Base-by-base conservation (phyloP, 2,888 invertebrate species). In the Drosophila greeni region DNA sequence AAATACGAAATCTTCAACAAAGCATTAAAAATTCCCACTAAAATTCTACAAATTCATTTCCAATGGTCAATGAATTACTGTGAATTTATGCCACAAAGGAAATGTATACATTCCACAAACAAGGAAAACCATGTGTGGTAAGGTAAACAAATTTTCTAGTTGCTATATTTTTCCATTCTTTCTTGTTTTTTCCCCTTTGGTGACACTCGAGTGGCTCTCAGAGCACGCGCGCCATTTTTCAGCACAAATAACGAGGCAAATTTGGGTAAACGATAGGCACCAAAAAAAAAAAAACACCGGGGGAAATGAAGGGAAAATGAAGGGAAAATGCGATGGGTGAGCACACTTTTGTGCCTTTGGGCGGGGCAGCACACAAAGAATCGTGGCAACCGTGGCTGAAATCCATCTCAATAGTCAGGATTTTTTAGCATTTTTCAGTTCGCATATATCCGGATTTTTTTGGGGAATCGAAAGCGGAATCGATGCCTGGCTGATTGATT, bases 201-300 rank as follows among this genome's bases (percentile, higher is more conserved):
- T 64, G 72, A 60, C 65, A 62, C 65, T 74, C 61, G 64, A 75
- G 73, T 75, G 75, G 60, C 75, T 65, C 75, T 75, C 70, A 73
- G 59, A 60, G 78, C 75, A 75, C 73, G 75, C 70, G 70, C 75
- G 39, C 49, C 73, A 75, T 77, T 77, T 72, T 75, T 72, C 64
- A 72, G 55, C 58, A 42, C 62, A 76, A 76, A 74, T 74, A 74
- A 76, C 76, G 74, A 76, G 74, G 62, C 74, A 56, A 74, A 76
- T 74, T 76, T 66, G 31, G 66, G 49, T 37, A 56, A 66, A 66
- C 54, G 65, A 56, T 36, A 39, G 56, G 26, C 55, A 29, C 36
- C 26, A 18, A n/a, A 14, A 29, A 48, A 29, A 29, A 48, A 14
- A n/a, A n/a, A n/a, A n/a, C n/a, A n/a, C n/a, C n/a, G n/a, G n/a